phyloP scores from a whole-genome alignment of 2,888 invertebrate genomes.

The Oscheius myriophilus region DNA sequence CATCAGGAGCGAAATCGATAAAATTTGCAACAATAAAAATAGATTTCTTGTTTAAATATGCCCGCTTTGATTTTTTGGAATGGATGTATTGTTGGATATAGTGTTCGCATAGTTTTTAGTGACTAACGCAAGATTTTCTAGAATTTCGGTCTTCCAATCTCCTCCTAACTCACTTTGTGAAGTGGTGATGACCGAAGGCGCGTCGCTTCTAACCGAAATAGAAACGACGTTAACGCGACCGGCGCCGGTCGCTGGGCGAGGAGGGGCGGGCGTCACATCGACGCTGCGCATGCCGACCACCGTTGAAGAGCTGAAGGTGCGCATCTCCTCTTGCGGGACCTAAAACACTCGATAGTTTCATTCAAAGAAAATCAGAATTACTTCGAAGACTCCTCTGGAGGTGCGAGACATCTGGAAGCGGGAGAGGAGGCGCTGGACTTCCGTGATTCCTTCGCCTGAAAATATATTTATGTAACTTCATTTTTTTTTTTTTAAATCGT shows the following conservation, averaged over 20 bases:
- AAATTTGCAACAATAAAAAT: too few relatives aligned
- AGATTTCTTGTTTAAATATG: too few relatives aligned
- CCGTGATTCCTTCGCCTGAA: slow-evolving; percentile 23
- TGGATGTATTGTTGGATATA: too few relatives aligned
- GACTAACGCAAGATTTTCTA: too few relatives aligned
- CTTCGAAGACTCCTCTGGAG: slow-evolving; percentile 20
- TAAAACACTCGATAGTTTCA: neutral
- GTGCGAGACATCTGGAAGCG: slow-evolving; percentile 23
- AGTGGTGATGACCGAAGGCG: slow-evolving; percentile 19
- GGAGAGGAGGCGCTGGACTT: slow-evolving; percentile 21
- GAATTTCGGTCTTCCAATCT: too few relatives aligned
- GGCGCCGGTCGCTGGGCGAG: slow-evolving; percentile 16
- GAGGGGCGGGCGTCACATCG: neutral
- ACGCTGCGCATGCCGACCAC: slow-evolving; percentile 22
- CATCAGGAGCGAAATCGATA: too few relatives aligned
- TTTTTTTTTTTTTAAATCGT: too few relatives aligned
- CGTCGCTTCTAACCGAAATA: slow-evolving; percentile 30
- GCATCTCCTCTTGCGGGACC: slow-evolving; percentile 1
- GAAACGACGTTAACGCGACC: slow-evolving; percentile 28
- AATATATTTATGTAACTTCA: neutral
- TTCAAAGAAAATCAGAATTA: neutral
- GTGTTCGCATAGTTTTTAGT: too few relatives aligned
- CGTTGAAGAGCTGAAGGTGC: neutral
- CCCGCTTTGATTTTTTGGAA: too few relatives aligned
- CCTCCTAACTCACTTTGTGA: slow-evolving; percentile 12